Percentiles rank a stretch among this genome's conserved stretches.
Conservation (phyloP, 2,113 vertebrate species). For the Pyrgilauda ruficollis region DNA sequence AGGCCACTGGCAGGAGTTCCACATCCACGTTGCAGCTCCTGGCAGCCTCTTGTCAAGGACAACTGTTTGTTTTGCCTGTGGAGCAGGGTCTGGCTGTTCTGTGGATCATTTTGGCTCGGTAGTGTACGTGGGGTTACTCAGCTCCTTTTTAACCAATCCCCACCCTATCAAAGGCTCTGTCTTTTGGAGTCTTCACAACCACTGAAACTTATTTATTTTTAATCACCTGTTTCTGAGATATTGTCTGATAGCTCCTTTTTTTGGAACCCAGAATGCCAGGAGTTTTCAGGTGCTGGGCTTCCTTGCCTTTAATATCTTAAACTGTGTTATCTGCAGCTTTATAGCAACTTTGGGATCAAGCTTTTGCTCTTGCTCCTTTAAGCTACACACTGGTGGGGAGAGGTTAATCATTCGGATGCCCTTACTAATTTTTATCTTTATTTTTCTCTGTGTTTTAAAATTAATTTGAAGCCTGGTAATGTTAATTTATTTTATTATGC, state of each 20-base stretch:
- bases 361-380: not conserved
- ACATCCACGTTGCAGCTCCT: not conserved
- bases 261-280: not conserved
- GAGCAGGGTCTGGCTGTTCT: not conserved
- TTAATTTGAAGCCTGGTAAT: not conserved
- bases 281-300: not conserved
- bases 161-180: not conserved
- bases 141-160: not conserved
- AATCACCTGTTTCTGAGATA: not conserved
- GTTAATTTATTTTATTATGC: not conserved
- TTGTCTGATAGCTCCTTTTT: not conserved
- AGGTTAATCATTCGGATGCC: not conserved
- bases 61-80: not conserved
- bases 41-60: not conserved
- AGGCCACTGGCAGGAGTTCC: not conserved
- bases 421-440: not conserved
- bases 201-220: not conserved
- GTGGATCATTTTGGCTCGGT: fast-evolving
- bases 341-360: not conserved
- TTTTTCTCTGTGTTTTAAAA: not conserved
- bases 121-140: fast-evolving
- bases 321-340: not conserved
- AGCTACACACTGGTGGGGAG: not conserved
- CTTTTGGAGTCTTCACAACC: not conserved
- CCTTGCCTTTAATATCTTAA: not conserved